Evolutionary conservation across 2,888 invertebrate species (phyloP).

Genomic region (Eupithecia subumbrata): DNA sequence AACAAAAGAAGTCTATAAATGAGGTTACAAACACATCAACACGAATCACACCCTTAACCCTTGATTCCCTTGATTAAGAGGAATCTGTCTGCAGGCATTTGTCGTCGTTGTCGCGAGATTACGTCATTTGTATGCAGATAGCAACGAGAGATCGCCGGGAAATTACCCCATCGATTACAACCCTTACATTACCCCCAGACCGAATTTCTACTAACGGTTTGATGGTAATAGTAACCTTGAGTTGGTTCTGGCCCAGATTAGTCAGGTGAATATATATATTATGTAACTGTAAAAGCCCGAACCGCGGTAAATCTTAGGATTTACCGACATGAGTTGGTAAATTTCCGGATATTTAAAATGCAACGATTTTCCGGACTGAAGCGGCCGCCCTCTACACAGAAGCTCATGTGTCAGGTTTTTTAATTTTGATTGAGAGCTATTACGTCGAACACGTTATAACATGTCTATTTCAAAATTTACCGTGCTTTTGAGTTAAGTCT

Average conservation of each 20-base stretch:
- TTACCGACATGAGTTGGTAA: not conserved
- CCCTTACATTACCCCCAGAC: conserved; percentile 18
- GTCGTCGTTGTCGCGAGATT: conserved; percentile 78
- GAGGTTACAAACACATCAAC: not conserved
- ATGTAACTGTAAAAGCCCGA: not conserved
- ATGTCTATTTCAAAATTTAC: too few species aligned
- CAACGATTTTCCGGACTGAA: not conserved
- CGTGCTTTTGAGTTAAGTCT: too few species aligned
- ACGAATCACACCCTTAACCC: conserved; percentile 9
- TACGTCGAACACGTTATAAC: too few species aligned
- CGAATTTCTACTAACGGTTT: conserved; percentile 16
- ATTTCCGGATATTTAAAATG: not conserved
- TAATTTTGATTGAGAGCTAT: too few species aligned
- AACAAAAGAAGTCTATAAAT: not conserved
- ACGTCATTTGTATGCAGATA: conserved; percentile 80
- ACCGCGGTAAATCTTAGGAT: not conserved
- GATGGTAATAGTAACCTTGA: conserved; percentile 3
- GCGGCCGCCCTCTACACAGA: too few species aligned
- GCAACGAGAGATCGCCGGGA: conserved; percentile 72
- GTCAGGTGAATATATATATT: not conserved
- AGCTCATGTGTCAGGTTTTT: too few species aligned
- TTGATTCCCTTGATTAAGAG: conserved; percentile 31
- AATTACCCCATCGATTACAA: conserved; percentile 79
- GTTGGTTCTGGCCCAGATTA: not conserved
- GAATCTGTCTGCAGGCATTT: conserved; percentile 66